Evolutionary conservation across 1,140 invertebrate genomes (phyloP).

Genomic region (Zophobas morio): DNA sequence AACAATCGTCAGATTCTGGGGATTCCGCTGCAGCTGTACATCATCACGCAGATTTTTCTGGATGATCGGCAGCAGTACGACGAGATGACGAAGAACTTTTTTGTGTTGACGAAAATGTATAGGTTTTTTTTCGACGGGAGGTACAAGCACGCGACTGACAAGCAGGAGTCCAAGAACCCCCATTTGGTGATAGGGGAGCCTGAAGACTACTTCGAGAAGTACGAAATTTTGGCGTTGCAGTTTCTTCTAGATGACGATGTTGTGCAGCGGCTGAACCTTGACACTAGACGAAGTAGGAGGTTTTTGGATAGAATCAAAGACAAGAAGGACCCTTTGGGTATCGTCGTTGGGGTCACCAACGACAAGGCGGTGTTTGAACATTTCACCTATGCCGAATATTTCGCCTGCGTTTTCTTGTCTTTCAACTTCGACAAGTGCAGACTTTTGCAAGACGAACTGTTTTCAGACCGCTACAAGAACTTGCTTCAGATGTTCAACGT

Average conservation of each 20-base stretch:
- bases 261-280: background rate
- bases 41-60: constrained; percentile 11
- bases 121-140: background rate
- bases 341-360: background rate
- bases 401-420: background rate
- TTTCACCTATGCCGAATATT: constrained; percentile 14
- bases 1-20: background rate
- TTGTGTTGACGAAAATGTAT: constrained; percentile 23
- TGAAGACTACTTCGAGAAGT: constrained; percentile 4
- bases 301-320: constrained; percentile 12
- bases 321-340: constrained; percentile 15
- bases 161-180: background rate
- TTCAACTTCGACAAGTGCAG: background rate
- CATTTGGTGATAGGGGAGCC: background rate
- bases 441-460: background rate
- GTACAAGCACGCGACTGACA: background rate
- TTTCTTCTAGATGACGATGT: background rate
- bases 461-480: constrained; percentile 18
- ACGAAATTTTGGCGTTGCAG: background rate
- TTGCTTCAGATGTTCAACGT: background rate
- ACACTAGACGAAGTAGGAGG: background rate
- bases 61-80: background rate
- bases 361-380: constrained; percentile 7
- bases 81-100: background rate
- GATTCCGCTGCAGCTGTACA: constrained; percentile 14